Conservation (phyloP, 2,888 invertebrate species). For the Oeneis ivallda region DNA sequence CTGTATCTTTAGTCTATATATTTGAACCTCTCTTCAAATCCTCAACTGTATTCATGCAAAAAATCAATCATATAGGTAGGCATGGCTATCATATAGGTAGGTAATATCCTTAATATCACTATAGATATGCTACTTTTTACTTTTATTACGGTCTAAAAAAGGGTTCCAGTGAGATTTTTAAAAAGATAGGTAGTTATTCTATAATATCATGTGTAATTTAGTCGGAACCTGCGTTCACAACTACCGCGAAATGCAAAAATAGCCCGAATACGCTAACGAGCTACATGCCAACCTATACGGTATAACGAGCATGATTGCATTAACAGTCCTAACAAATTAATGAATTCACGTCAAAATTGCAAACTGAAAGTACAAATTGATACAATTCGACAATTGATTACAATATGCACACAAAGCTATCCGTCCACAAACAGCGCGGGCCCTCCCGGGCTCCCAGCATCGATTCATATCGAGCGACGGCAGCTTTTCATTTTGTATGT, state of each 20-base stretch:
- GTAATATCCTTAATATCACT: too few relatives aligned
- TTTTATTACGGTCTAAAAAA: too few relatives aligned
- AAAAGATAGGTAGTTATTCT: background rate
- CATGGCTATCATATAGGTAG: too few relatives aligned
- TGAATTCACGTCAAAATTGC: slow-evolving; percentile 75
- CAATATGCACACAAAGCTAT: slow-evolving; percentile 77
- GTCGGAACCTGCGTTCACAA: slow-evolving; percentile 5
- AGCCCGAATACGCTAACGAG: slow-evolving; percentile 23
- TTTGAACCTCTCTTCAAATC: too few relatives aligned
- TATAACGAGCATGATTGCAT: slow-evolving; percentile 47
- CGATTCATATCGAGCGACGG: slow-evolving; percentile 78
- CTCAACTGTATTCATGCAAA: too few relatives aligned
- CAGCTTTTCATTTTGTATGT: slow-evolving; percentile 80
- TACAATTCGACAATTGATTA: slow-evolving; percentile 78
- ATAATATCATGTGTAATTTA: slow-evolving; percentile 3
- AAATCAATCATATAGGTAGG: too few relatives aligned
- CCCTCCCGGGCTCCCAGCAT: slow-evolving; percentile 71
- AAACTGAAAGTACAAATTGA: slow-evolving; percentile 75
- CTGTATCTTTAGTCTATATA: too few relatives aligned
- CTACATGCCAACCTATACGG: slow-evolving; percentile 32
- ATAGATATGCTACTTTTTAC: too few relatives aligned
- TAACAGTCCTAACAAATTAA: slow-evolving; percentile 64
- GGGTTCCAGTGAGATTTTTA: too few relatives aligned
- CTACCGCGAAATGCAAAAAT: slow-evolving; percentile 22
- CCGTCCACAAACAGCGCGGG: slow-evolving; percentile 74